Percentiles rank a stretch among this genome's conserved stretches.
Conservation (phyloP, 2,797 vertebrate genomes). For the Pseudocheirus occidentalis region DNA sequence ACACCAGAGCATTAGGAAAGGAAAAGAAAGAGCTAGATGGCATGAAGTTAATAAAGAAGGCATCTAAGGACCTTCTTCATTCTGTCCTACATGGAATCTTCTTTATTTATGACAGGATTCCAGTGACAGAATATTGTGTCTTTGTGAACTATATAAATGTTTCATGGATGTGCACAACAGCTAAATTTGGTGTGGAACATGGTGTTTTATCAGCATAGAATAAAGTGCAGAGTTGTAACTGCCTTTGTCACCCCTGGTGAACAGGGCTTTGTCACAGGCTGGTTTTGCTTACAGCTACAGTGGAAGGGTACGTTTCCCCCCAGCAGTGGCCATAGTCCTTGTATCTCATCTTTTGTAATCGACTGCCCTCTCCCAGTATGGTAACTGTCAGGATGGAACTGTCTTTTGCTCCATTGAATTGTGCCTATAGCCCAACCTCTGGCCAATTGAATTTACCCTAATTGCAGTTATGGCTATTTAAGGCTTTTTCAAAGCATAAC, state of each 20-base stretch:
- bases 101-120: not conserved
- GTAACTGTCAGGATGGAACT: not conserved
- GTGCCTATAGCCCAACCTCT: not conserved
- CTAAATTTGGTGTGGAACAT: not conserved
- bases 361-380: not conserved
- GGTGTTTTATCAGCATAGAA: not conserved
- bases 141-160: accelerated
- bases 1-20: not conserved
- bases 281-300: not conserved
- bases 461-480: not conserved
- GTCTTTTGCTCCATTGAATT: not conserved
- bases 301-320: not conserved
- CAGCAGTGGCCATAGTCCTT: not conserved
- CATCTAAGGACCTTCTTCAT: not conserved
- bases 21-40: not conserved
- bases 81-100: not conserved
- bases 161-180: no score
- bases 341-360: not conserved
- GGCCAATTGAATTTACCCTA: not conserved
- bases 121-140: not conserved
- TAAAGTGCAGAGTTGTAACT: not conserved
- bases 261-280: not conserved
- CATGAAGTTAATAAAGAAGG: accelerated
- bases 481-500: not conserved
- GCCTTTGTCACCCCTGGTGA: no score